phyloP scores from a whole-genome alignment of 1,140 invertebrate species.

The Drosophila kanapiae region DNA sequence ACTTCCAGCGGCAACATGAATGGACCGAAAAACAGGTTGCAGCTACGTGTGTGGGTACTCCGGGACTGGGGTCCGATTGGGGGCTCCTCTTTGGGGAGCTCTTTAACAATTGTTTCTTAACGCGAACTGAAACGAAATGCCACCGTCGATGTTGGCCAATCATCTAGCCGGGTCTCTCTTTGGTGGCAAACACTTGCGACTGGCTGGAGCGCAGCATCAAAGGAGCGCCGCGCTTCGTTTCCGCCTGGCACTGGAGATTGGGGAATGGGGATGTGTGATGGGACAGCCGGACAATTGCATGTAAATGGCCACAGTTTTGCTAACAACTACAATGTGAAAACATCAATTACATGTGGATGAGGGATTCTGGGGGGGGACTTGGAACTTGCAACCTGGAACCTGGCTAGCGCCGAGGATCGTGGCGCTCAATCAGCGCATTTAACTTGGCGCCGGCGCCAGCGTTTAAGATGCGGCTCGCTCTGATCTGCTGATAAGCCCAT shows the following conservation, averaged over 20 bases:
- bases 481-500: conserved; percentile 84
- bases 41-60: conserved; percentile 72
- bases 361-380: not conserved
- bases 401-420: conserved; percentile 53
- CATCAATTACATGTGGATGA: conserved; percentile 71
- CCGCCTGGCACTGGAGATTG: conserved; percentile 38
- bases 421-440: conserved; percentile 81
- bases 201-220: conserved; percentile 40
- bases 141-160: conserved; percentile 74
- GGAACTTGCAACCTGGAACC: not conserved
- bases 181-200: conserved; percentile 43
- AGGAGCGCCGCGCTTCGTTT: conserved; percentile 71
- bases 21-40: conserved; percentile 74
- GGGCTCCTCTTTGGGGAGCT: conserved; percentile 36
- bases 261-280: conserved; percentile 61
- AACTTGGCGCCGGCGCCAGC: conserved; percentile 82
- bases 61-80: conserved; percentile 31
- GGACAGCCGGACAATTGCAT: conserved; percentile 67
- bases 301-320: conserved; percentile 71
- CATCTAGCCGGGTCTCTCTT: conserved; percentile 31
- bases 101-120: conserved; percentile 81
- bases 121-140: conserved; percentile 79
- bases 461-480: conserved; percentile 84
- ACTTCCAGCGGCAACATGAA: conserved; percentile 83
- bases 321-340: conserved; percentile 83